phyloP scores from a whole-genome alignment of 92 coral and sea anemone genomes.

The Palythoa caribaeorum region DNA sequence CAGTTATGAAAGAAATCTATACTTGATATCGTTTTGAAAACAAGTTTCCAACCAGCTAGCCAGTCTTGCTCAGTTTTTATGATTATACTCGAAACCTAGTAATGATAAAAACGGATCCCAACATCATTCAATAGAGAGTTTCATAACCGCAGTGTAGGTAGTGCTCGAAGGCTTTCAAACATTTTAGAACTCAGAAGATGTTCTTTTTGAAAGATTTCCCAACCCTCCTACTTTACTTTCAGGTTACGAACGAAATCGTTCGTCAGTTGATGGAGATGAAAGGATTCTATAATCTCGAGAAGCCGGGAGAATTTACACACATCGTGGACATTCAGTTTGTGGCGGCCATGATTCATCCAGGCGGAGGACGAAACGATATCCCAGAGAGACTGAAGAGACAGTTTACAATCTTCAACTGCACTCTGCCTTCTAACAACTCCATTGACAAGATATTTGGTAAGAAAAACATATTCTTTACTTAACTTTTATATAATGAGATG shows the following conservation, averaged over 20 bases:
- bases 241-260: conserved; percentile 92
- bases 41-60: no score
- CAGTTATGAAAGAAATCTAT: no score
- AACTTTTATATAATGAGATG: not conserved
- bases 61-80: no score
- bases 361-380: conserved; percentile 92
- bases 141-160: not conserved
- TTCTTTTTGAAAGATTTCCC: not conserved
- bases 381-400: conserved; percentile 91
- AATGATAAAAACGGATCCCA: no score
- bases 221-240: not conserved
- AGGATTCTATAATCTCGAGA: conserved; percentile 92
- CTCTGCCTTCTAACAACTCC: conserved; percentile 88
- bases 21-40: no score
- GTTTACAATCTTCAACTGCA: conserved; percentile 90
- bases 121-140: not conserved
- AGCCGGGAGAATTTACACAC: conserved; percentile 94
- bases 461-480: not conserved
- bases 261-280: conserved; percentile 91
- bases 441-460: conserved; percentile 92
- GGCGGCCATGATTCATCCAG: conserved; percentile 96
- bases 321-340: conserved; percentile 89
- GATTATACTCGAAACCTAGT: no score
- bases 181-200: not conserved
- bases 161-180: not conserved